A percentile compares a stretch with the other conserved stretches of the same genome.
Evolutionary conservation across 2,113 vertebrate species (phyloP).

Genomic region (Ascaphus truei): DNA sequence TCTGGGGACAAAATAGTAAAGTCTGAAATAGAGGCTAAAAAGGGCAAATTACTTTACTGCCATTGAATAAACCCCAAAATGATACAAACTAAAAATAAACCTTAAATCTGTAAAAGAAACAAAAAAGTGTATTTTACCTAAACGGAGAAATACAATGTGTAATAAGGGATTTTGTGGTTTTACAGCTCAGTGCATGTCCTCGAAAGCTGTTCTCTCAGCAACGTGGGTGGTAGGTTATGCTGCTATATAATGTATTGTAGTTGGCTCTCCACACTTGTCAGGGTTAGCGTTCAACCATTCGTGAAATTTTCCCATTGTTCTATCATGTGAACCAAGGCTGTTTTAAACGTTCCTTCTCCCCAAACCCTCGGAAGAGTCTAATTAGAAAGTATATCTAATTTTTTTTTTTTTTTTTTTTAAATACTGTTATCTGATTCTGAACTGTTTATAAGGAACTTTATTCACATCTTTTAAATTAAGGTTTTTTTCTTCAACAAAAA

Average conservation of each 20-base stretch:
- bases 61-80: conserved; percentile 53
- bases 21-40: conserved; percentile 49
- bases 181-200: conserved; percentile 91
- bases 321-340: conserved; percentile 82
- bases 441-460: no score
- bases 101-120: conserved; percentile 52
- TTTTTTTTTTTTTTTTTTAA: no score
- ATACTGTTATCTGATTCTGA: no score
- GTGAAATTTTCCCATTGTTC: conserved; percentile 97
- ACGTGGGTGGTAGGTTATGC: conserved; percentile 96
- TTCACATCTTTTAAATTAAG: no score
- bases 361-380: conserved; percentile 73
- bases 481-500: no score
- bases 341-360: conserved; percentile 82
- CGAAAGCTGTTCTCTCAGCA: conserved; percentile 90
- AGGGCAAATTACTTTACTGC: conserved; percentile 41
- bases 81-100: conserved; percentile 44
- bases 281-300: conserved; percentile 91
- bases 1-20: conserved; percentile 7
- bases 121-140: conserved; percentile 77
- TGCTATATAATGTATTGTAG: conserved; percentile 94
- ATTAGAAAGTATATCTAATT: conserved; percentile 67
- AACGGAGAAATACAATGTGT: conserved; percentile 88
- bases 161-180: conserved; percentile 91
- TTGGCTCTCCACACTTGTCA: conserved; percentile 94